phyloP scores from a whole-genome alignment of 2,113 vertebrate species.

The Sardina pilchardus region DNA sequence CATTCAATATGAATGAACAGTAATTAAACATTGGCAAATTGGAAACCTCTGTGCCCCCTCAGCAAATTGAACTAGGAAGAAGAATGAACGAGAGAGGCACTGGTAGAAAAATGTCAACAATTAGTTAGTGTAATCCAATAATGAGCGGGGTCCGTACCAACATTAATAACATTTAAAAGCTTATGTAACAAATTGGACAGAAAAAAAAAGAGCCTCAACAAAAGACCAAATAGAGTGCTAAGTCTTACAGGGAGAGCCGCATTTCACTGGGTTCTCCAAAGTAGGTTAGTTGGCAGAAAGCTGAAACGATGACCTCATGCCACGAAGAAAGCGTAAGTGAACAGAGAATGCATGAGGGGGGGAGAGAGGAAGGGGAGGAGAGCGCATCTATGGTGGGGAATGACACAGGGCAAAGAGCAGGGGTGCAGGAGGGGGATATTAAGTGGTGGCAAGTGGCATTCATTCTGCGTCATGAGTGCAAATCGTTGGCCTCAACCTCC shows the following conservation, averaged over 20 bases:
- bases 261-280: slow-evolving; percentile 33
- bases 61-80: background rate
- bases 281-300: slow-evolving; percentile 63
- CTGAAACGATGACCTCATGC: slow-evolving; percentile 75
- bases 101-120: background rate
- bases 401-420: slow-evolving; percentile 47
- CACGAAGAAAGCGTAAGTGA: slow-evolving; percentile 47
- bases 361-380: background rate
- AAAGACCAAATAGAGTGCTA: slow-evolving; percentile 5
- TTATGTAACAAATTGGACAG: background rate
- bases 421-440: slow-evolving; percentile 35
- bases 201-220: slow-evolving; percentile 14
- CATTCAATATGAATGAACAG: background rate
- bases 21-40: background rate
- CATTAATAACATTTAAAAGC: slow-evolving; percentile 8
- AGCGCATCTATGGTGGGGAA: background rate
- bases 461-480: background rate
- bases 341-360: slow-evolving; percentile 13
- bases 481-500: background rate
- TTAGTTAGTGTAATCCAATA: background rate
- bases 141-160: background rate
- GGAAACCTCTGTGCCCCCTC: background rate
- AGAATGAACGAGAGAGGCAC: background rate
- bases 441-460: background rate
- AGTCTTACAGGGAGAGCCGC: slow-evolving; percentile 10